Conservation (phyloP, 2,113 vertebrate species). For the Apus apus region DNA sequence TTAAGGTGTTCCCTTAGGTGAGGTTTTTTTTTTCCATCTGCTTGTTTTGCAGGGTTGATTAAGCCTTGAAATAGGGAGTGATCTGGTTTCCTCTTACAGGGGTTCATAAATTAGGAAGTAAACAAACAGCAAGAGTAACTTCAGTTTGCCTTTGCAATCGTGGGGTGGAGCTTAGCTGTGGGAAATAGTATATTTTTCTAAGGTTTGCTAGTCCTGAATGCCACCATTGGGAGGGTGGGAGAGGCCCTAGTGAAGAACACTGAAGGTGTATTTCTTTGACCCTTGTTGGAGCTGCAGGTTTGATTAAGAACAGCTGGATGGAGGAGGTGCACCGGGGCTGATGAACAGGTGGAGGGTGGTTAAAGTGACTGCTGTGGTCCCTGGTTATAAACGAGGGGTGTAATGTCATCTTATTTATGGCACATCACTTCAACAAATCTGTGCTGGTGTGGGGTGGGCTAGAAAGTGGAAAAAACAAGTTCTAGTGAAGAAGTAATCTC, state of each 20-base stretch:
- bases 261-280: background rate
- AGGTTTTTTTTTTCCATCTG: background rate
- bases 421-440: fast-evolving
- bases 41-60: background rate
- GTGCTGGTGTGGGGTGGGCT: too few species aligned
- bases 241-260: background rate
- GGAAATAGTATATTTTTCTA: background rate
- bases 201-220: background rate
- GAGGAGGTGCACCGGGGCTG: background rate
- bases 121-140: constrained; percentile 13
- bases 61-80: background rate
- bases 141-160: background rate
- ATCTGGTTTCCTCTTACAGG: background rate
- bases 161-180: constrained; percentile 9
- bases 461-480: background rate
- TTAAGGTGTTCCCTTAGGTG: background rate
- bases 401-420: fast-evolving
- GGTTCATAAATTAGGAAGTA: constrained; percentile 44
- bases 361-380: fast-evolving
- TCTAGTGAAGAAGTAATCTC: background rate
- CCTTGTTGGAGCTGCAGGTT: background rate
- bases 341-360: too few species aligned
- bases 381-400: background rate
- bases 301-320: background rate
- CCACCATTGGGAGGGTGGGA: background rate